Base-by-base conservation (phyloP, 2,888 invertebrate species). In the Nemurella pictetii region DNA sequence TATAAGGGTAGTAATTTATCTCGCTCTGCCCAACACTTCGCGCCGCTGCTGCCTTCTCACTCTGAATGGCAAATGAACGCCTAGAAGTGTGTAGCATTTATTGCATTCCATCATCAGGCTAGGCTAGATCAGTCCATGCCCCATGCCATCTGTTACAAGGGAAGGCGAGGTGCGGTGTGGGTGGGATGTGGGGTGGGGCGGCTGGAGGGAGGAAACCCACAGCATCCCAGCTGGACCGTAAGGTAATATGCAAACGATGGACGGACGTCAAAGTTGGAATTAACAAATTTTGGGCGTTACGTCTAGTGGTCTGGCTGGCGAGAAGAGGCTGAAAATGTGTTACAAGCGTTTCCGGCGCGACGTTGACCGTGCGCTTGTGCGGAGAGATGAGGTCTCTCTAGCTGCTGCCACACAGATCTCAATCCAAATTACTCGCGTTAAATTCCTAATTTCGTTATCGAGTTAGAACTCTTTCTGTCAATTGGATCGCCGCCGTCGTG, bases 41-140 rank as follows among this genome's bases (percentile, higher is more conserved):
- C 75, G 75, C 28, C 27, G 75, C 75, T 75, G 75, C 4, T 75
- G 26, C 26, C 26, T 75, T 75, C 75, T 75, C 75, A 27, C 78
- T 30, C 78, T 78, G 30, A 78, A 78, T 78, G 78, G 28, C 30
- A 78, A 30, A 78, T 78, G 30, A 78, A 78, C 78, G 78, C 30
- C 78, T 29, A 83, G 32, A 83, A 74, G 35, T 55, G 84, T 55
- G 84, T 80, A 84, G 81, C 84, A 84, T 84, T 84, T 84, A 84
- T 84, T 84, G 55, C 84, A 80, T 84, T 84, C 84, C 84, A 84
- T 84, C 84, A 84, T 55, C 84, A 35, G 78, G 36, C 26, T 84
- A 29, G 75, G 55, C 84, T 20, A 25, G n/a, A 28, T 32, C 28
- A 27, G 15, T n/a, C n/a, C n/a, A n/a, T 36, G 75, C 30, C 84